Percentiles rank a stretch among this genome's conserved stretches.
These are phyloP conservation scores for Drosophila varians DNA, from an alignment of 1,140 invertebrate genomes.

Conservation along the genomic window DNA sequence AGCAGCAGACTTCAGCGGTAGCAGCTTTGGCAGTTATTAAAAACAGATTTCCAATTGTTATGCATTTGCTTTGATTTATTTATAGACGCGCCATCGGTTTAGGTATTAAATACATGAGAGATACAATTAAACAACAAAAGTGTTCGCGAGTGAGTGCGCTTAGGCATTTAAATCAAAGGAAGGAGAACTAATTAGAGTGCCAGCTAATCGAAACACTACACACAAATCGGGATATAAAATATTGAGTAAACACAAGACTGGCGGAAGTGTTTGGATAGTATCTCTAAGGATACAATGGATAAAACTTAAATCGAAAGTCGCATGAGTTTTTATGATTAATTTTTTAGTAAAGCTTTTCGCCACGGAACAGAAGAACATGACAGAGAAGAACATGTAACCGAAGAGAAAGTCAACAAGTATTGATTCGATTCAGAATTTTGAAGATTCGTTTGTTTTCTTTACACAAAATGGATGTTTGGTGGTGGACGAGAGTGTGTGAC, in stretches of 20 bases:
- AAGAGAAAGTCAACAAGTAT: constrained; percentile 30
- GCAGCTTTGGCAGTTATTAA: constrained; percentile 47
- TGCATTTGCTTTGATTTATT: constrained; percentile 74
- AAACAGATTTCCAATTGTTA: constrained; percentile 57
- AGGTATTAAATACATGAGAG: constrained; percentile 80
- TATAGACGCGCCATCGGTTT: constrained; percentile 67
- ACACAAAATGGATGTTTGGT: constrained; percentile 53
- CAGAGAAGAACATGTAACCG: constrained; percentile 25
- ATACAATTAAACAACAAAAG: constrained; percentile 79
- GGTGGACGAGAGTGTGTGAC: constrained; percentile 40
- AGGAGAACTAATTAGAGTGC: constrained; percentile 36
- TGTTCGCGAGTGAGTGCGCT: constrained; percentile 20
- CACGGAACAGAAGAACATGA: constrained; percentile 35
- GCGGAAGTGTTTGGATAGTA: constrained; percentile 26
- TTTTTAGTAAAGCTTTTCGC: constrained; percentile 82
- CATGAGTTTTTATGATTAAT: constrained; percentile 84
- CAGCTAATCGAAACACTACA: constrained; percentile 42
- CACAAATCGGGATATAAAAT: constrained; percentile 31
- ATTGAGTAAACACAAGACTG: constrained; percentile 60
- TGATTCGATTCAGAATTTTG: constrained; percentile 30
- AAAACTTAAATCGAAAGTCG: constrained; percentile 75
- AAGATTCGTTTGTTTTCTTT: constrained; percentile 18
- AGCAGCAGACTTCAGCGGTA: constrained; percentile 28
- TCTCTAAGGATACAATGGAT: constrained; percentile 46
- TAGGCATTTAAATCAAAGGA: constrained; percentile 4